Evolutionary conservation across 2,888 invertebrate species (phyloP).

Genomic region (Laspeyria flexula): DNA sequence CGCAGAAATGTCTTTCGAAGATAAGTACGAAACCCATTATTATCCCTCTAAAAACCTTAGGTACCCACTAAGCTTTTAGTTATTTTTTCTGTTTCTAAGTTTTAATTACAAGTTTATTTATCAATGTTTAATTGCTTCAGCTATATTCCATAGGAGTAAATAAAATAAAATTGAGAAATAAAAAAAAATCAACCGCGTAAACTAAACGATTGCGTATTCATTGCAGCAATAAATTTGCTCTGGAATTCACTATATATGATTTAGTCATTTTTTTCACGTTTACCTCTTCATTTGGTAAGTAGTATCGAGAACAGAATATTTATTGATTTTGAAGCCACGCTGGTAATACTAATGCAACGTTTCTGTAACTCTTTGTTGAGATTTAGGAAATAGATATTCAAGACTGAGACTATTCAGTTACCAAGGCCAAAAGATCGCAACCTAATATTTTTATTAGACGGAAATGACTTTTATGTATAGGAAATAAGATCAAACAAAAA

Average conservation of each 20-base stretch:
- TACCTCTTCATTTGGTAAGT: slow-evolving; percentile 26
- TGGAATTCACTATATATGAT: slow-evolving; percentile 15
- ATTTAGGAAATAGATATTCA: slow-evolving; percentile 5
- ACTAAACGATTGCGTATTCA: slow-evolving; percentile 9
- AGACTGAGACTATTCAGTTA: background rate
- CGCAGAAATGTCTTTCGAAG: too few species aligned
- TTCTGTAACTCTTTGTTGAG: slow-evolving; percentile 15
- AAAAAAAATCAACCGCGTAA: too few species aligned
- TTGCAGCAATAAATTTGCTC: slow-evolving; percentile 17
- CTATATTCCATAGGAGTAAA: too few species aligned
- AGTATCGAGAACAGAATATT: slow-evolving; percentile 22
- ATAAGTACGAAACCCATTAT: too few species aligned
- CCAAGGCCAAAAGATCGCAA: background rate
- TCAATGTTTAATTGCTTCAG: too few species aligned
- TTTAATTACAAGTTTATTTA: too few species aligned
- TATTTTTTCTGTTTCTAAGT: too few species aligned
- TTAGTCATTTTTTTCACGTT: slow-evolving; percentile 21
- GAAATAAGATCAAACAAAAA: background rate
- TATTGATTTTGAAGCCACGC: slow-evolving; percentile 17
- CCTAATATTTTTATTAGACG: background rate
- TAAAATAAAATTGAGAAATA: too few species aligned
- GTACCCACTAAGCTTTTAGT: too few species aligned
- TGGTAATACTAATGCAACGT: slow-evolving; percentile 28
- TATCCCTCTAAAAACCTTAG: too few species aligned
- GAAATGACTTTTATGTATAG: background rate